Percentiles rank a stretch among this genome's conserved stretches.
phyloP scores from a whole-genome alignment of 2,113 vertebrate species.

The Corydoras maculifer region DNA sequence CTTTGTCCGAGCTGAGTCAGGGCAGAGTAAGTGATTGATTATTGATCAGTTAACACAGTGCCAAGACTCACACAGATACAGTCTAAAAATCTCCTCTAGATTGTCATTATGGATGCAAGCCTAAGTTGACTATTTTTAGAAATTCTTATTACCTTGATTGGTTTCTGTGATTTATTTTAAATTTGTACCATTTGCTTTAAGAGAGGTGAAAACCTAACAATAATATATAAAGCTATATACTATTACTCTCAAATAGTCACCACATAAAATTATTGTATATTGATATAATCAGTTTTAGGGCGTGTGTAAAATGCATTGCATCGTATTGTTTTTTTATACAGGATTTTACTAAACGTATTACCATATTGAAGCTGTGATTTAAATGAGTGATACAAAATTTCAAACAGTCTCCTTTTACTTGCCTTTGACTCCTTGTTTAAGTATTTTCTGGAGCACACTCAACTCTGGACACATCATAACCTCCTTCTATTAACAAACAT shows the following conservation, averaged over 20 bases:
- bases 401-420: constrained; percentile 22
- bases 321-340: too few species aligned
- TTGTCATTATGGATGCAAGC: constrained; percentile 32
- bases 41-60: constrained; percentile 26
- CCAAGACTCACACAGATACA: constrained; percentile 21
- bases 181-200: neutral
- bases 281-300: constrained; percentile 16
- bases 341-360: too few species aligned
- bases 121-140: constrained; percentile 34
- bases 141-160: constrained; percentile 45
- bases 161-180: neutral
- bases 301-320: constrained; percentile 12
- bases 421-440: constrained; percentile 33
- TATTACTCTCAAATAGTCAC: neutral
- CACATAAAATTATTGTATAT: constrained; percentile 23
- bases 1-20: constrained; percentile 6
- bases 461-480: constrained; percentile 7
- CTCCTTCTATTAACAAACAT: neutral
- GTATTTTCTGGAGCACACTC: constrained; percentile 30
- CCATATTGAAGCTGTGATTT: too few species aligned
- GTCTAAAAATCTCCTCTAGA: constrained; percentile 31
- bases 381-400: neutral
- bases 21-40: constrained; percentile 30
- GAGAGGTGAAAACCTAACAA: neutral
- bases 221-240: neutral